Evolutionary conservation across 1,140 invertebrate genomes (phyloP).

Genomic region (Drosophila nikananu): DNA sequence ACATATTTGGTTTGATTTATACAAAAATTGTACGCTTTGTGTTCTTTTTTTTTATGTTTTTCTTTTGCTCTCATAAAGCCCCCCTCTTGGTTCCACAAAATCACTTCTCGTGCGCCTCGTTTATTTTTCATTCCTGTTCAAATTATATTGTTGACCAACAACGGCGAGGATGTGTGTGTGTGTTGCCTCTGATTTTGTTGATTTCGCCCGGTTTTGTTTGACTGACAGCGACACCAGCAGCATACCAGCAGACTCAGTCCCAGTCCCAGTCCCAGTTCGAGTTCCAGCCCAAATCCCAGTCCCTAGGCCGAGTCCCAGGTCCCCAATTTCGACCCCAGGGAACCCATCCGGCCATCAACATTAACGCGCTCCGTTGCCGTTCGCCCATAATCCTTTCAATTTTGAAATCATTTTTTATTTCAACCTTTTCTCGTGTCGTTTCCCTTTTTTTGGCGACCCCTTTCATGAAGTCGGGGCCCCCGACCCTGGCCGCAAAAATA

Average conservation of each 20-base stretch:
- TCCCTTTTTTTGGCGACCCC: constrained; percentile 34
- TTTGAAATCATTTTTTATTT: constrained; percentile 82
- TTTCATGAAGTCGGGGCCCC: constrained; percentile 60
- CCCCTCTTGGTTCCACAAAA: constrained; percentile 14
- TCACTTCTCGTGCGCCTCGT: constrained; percentile 60
- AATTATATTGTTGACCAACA: constrained; percentile 83
- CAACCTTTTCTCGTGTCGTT: constrained; percentile 54
- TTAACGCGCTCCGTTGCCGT: constrained; percentile 72
- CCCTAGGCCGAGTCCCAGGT: constrained; percentile 2
- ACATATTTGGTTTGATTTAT: constrained; percentile 83
- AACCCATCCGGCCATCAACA: constrained; percentile 54
- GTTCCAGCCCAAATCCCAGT: no score
- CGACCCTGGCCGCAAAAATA: constrained; percentile 78
- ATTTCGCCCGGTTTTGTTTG: constrained; percentile 75
- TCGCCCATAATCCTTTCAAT: constrained; percentile 81
- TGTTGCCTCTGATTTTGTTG: constrained; percentile 42
- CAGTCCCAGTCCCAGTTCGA: background rate
- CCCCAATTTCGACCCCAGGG: constrained; percentile 15
- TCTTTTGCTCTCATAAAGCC: constrained; percentile 3
- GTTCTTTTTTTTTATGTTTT: constrained; percentile 9
- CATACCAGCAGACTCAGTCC: constrained; percentile 32
- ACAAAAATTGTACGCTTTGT: constrained; percentile 60
- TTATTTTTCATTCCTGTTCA: constrained; percentile 82
- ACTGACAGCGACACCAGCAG: constrained; percentile 77
- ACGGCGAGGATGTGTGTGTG: constrained; percentile 43